Conservation (phyloP, 2,797 vertebrate species). For the Bothrops alternatus region DNA sequence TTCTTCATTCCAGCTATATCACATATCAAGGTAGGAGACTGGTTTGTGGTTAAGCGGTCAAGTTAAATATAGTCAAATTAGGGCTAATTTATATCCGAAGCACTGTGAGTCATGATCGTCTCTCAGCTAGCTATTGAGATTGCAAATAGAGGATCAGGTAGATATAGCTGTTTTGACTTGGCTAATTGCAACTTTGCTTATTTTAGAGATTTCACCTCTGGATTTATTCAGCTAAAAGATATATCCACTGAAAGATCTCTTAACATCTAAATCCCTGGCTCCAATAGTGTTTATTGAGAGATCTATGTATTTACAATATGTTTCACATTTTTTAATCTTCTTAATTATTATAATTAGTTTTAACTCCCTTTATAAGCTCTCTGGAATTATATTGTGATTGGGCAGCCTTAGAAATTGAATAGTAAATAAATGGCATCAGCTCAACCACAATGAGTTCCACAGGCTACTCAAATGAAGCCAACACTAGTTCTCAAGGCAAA, state of each 20-base stretch:
- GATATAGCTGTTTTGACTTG: background rate
- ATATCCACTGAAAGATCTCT: background rate
- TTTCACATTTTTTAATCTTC: background rate
- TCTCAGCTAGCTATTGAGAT: background rate
- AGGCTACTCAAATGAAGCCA: too few relatives aligned
- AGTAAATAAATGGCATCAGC: background rate
- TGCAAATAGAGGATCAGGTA: background rate
- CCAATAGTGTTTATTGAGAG: background rate
- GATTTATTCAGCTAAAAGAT: background rate
- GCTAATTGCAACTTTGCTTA: background rate
- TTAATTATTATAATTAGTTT: background rate
- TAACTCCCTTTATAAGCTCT: background rate
- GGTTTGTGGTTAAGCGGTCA: background rate
- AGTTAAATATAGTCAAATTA: slow-evolving; percentile 21
- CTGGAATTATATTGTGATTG: background rate
- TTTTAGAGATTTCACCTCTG: background rate
- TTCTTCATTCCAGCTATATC: background rate
- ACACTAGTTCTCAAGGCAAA: too few relatives aligned
- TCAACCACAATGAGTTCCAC: too few relatives aligned
- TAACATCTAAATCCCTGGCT: background rate
- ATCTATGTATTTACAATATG: background rate
- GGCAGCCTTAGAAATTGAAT: background rate
- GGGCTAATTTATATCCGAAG: slow-evolving; percentile 12
- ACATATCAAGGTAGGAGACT: background rate
- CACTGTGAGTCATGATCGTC: background rate